A percentile compares a stretch with the other conserved stretches of the same genome.
phyloP scores from a whole-genome alignment of 2,113 vertebrate species.

The Toxotes jaculatrix region DNA sequence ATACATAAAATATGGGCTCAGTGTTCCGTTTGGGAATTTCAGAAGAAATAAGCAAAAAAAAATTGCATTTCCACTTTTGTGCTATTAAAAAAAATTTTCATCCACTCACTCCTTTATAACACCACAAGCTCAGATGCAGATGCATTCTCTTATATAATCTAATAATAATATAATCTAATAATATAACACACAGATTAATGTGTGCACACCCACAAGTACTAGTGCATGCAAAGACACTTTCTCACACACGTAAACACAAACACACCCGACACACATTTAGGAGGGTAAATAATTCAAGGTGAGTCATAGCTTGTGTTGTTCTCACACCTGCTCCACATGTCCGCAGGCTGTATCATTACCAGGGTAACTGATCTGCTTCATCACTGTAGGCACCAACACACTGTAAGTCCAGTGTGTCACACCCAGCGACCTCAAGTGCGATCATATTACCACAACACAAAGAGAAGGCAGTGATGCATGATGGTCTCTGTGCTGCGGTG shows the following conservation, averaged over 20 bases:
- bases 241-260: slow-evolving; percentile 3
- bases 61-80: not conserved
- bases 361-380: slow-evolving; percentile 57
- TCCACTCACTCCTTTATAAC: not conserved
- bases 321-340: slow-evolving; percentile 70
- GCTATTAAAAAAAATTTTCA: not conserved
- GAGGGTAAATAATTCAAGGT: slow-evolving; percentile 68
- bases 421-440: slow-evolving; percentile 26
- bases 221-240: slow-evolving; percentile 6
- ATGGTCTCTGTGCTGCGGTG: slow-evolving; percentile 19
- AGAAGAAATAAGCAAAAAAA: not conserved
- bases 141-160: not conserved
- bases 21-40: not conserved
- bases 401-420: slow-evolving; percentile 55
- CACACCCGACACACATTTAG: not conserved
- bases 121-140: not conserved
- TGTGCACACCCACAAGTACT: not conserved
- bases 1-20: not conserved
- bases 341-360: slow-evolving; percentile 48
- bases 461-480: slow-evolving; percentile 44
- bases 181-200: not conserved
- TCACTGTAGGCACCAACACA: slow-evolving; percentile 31
- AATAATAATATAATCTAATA: not conserved
- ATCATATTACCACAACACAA: slow-evolving; percentile 66
- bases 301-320: slow-evolving; percentile 54